phyloP scores from a whole-genome alignment of 2,888 invertebrate genomes.

The Phania funesta region DNA sequence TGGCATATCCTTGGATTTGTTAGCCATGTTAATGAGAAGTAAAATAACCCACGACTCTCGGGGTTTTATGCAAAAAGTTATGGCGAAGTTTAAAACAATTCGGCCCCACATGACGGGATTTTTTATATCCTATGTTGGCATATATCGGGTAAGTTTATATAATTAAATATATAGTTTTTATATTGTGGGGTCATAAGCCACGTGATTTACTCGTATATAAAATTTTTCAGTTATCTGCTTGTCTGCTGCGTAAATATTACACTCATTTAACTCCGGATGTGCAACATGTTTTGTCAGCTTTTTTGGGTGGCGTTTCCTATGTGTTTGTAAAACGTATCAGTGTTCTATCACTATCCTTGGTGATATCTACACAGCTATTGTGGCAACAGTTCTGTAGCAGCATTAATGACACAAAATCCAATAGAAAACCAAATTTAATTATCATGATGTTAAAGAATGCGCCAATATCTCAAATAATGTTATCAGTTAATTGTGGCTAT shows the following conservation, averaged over 20 bases:
- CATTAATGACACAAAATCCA: background rate
- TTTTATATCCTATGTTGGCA: slow-evolving; percentile 72
- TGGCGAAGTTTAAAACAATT: slow-evolving; percentile 43
- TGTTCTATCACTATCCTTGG: slow-evolving; percentile 51
- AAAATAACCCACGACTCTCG: background rate
- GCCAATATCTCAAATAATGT: slow-evolving; percentile 50
- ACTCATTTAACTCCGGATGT: slow-evolving; percentile 23
- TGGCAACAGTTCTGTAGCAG: slow-evolving; percentile 61
- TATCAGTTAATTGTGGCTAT: slow-evolving; percentile 50
- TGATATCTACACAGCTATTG: slow-evolving; percentile 51
- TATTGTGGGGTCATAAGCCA: too few species aligned
- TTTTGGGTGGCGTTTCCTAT: slow-evolving; percentile 64
- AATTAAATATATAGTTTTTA: too few species aligned
- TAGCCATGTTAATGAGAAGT: slow-evolving; percentile 67
- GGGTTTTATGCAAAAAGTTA: background rate
- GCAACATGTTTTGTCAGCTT: slow-evolving; percentile 61
- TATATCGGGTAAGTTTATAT: slow-evolving; percentile 73
- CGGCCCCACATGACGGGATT: slow-evolving; percentile 69
- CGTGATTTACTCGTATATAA: too few species aligned
- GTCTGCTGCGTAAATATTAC: slow-evolving; percentile 50
- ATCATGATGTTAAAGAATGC: slow-evolving; percentile 42
- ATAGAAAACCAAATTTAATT: background rate
- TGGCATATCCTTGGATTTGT: slow-evolving; percentile 72
- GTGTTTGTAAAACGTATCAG: slow-evolving; percentile 39
- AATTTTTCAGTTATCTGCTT: slow-evolving; percentile 59